phyloP scores from a whole-genome alignment of 2,888 invertebrate genomes.

The Perdita meconis region DNA sequence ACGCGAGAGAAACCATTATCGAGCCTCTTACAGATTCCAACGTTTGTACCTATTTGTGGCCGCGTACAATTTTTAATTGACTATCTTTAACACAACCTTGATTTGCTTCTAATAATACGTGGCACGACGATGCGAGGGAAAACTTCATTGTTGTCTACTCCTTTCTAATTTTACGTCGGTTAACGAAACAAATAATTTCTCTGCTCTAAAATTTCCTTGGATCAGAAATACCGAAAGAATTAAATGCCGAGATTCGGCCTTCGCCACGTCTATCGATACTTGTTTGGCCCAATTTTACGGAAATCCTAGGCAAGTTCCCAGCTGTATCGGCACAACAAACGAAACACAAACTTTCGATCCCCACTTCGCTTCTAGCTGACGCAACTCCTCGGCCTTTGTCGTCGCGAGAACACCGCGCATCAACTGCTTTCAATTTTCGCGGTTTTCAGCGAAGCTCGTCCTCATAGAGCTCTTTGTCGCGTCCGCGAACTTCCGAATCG shows the following conservation, averaged over 20 bases:
- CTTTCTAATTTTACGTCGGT: no score
- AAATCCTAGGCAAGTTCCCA: conserved; percentile 2
- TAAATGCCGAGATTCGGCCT: conserved; percentile 25
- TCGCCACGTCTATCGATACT: conserved; percentile 21
- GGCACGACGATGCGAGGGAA: no score
- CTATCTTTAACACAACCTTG: neutral
- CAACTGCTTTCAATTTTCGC: neutral
- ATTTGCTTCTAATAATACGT: neutral
- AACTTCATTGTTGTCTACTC: no score
- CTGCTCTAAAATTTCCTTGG: no score
- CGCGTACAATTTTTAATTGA: neutral
- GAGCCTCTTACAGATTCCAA: conserved; percentile 12
- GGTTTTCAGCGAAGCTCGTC: neutral
- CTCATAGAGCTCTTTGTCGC: neutral
- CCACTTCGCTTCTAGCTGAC: neutral
- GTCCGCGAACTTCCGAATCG: neutral
- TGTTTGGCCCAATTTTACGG: conserved; percentile 41
- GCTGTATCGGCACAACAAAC: neutral
- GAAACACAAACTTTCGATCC: conserved; percentile 27
- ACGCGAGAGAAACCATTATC: conserved; percentile 49
- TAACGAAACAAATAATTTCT: no score
- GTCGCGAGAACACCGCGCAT: neutral
- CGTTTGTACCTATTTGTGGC: neutral
- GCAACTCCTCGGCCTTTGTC: conserved; percentile 3
- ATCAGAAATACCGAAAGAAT: conserved; percentile 37